Evolutionary conservation across 2,797 vertebrate species (phyloP).

Genomic region (Pseudochaenichthys georgianus): DNA sequence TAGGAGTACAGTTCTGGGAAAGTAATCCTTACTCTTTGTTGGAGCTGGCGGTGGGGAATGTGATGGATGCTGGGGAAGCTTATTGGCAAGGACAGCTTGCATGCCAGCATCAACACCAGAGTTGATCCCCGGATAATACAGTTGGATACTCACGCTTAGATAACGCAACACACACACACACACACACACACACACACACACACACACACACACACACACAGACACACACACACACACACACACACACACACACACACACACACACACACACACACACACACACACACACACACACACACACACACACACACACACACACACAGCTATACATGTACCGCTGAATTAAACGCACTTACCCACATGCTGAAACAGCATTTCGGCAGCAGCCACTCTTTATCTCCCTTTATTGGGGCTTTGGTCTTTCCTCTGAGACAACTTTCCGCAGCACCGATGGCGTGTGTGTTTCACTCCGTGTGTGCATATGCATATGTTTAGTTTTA

Average conservation of each 20-base stretch:
- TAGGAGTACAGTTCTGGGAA: slow-evolving; percentile 42
- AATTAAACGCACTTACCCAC: slow-evolving; percentile 28
- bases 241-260: no score
- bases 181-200: no score
- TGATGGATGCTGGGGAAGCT: slow-evolving; percentile 57
- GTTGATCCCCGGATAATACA: slow-evolving; percentile 69
- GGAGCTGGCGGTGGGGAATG: slow-evolving; percentile 43
- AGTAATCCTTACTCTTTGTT: slow-evolving; percentile 64
- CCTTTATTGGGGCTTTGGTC: slow-evolving; percentile 42
- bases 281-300: slow-evolving; percentile 17
- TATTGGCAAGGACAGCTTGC: slow-evolving; percentile 65
- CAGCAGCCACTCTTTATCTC: slow-evolving; percentile 45
- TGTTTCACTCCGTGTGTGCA: neutral
- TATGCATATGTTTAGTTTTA: slow-evolving; percentile 4
- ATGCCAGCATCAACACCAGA: slow-evolving; percentile 64
- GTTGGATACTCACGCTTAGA: slow-evolving; percentile 44
- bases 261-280: slow-evolving; percentile 21
- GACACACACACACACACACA: no score
- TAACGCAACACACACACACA: no score
- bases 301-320: slow-evolving; percentile 6
- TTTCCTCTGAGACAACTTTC: slow-evolving; percentile 41
- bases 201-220: no score
- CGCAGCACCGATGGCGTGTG: slow-evolving; percentile 7
- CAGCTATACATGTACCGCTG: slow-evolving; percentile 33
- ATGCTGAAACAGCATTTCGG: slow-evolving; percentile 63